Conservation (phyloP, 2,113 vertebrate species). For the Nibea albiflora region DNA sequence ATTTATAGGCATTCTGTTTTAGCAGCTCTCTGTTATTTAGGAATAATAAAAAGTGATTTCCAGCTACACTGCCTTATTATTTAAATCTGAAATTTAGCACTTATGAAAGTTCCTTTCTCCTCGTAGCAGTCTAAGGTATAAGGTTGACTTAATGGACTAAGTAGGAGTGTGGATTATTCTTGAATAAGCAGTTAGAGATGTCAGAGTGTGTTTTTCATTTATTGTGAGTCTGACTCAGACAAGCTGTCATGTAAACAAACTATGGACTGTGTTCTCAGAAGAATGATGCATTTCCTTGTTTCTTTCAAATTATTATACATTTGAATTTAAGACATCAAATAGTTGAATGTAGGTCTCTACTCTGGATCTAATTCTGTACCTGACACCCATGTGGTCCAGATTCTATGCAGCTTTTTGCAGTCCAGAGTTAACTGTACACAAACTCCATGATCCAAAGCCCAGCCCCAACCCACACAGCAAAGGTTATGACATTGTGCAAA, state of each 20-base stretch:
- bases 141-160: neutral
- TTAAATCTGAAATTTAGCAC: neutral
- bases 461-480: neutral
- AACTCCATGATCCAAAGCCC: conserved; percentile 11
- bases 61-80: neutral
- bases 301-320: neutral
- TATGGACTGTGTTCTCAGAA: neutral
- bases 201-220: neutral
- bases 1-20: conserved; percentile 49
- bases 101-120: neutral
- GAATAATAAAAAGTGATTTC: neutral
- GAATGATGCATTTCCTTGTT: neutral
- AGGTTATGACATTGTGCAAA: conserved; percentile 67
- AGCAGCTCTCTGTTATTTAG: conserved; percentile 26
- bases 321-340: neutral
- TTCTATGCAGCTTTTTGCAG: neutral
- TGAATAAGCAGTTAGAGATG: neutral
- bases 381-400: neutral
- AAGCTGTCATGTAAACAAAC: neutral
- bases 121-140: neutral
- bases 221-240: neutral
- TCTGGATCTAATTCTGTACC: neutral
- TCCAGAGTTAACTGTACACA: neutral
- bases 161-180: neutral
- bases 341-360: neutral